These are phyloP conservation scores for Eciton burchellii DNA, from an alignment of 1,140 invertebrate species.

Conservation along the genomic window DNA sequence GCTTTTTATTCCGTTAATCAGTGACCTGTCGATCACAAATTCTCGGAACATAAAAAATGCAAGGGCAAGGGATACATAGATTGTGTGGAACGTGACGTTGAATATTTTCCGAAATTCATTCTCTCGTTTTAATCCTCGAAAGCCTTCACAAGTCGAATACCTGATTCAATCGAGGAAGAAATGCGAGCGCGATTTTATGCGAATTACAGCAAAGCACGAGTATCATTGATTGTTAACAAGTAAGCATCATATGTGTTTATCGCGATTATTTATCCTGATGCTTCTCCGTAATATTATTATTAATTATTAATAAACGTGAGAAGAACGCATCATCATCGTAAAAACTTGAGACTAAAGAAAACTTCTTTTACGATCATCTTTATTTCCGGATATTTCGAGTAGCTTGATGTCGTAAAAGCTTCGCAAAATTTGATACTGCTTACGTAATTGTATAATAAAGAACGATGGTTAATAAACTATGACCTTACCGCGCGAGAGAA, in stretches of 20 bases:
- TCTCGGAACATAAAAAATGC: not conserved
- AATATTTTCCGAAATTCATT: constrained; percentile 50
- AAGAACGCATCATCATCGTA: not conserved
- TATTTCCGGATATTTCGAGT: constrained; percentile 9
- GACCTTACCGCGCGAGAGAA: constrained; percentile 8
- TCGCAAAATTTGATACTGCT: constrained; percentile 17
- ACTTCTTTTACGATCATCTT: not conserved
- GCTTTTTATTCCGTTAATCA: constrained; percentile 29
- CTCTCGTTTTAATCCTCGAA: constrained; percentile 45
- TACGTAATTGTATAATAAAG: constrained; percentile 21
- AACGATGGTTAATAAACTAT: constrained; percentile 30
- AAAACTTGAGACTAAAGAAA: constrained; percentile 9
- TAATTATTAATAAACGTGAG: too few relatives aligned
- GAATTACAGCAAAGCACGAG: constrained; percentile 10
- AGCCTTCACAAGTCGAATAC: constrained; percentile 27
- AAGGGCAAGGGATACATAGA: constrained; percentile 17
- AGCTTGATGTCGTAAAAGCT: not conserved
- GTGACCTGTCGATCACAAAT: not conserved
- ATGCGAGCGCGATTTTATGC: constrained; percentile 36
- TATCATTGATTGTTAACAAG: constrained; percentile 19
- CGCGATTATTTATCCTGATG: not conserved
- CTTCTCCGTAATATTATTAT: not conserved
- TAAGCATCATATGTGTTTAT: not conserved
- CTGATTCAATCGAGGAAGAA: constrained; percentile 40
- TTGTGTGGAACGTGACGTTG: constrained; percentile 42